Evolutionary conservation across 2,888 invertebrate genomes (phyloP), one percentile per base, ranked within the genome.

Genomic region (Patella caerulea): DNA sequence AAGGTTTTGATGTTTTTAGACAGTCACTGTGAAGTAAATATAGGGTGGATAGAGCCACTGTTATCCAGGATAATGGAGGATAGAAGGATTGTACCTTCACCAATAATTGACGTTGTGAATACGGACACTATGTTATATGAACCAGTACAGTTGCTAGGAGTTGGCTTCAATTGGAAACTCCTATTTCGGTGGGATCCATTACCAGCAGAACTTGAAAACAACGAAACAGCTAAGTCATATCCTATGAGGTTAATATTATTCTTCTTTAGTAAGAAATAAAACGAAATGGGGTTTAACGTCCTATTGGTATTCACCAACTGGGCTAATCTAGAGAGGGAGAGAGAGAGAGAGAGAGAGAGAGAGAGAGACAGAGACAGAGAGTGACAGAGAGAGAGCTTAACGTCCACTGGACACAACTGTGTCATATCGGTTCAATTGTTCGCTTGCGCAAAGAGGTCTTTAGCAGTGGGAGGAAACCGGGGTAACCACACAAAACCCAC

Each of bases 11-110:
- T 98, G 2, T 99, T 99, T 90, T 92, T 99, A 4, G 99, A 99
- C 91, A 97, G 97, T 82, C 99, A 99, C 89, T 95, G 98, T 82
- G 99, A 99, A 93, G 97, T 98, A 1, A 99, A 98, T 90, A 92
- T 93, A 1, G 94, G 95, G 82, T 99, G 94, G 95, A 93, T 97
- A 81, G 95, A 98, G 88, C 98, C 98, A 0, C 92, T 98, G 75
- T 93, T 98, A 83, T 94, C 96, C 80, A 93, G 97, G 77, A 95
- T 98, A 88, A 95, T 95, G 92, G 94, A 96, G 83, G 94, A 95
- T 52, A 93, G 94, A 0, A 94, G 94, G 56, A 95, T 96, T 29
- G 96, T 98, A 15, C 93, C 97, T 73, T 96, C 97, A 86, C 99
- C 99, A 71, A 96, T 97, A 85, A 98, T 99, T 83, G 98, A 99